phyloP scores from a whole-genome alignment of 1,140 invertebrate genomes.

The Bombus waltoni region DNA sequence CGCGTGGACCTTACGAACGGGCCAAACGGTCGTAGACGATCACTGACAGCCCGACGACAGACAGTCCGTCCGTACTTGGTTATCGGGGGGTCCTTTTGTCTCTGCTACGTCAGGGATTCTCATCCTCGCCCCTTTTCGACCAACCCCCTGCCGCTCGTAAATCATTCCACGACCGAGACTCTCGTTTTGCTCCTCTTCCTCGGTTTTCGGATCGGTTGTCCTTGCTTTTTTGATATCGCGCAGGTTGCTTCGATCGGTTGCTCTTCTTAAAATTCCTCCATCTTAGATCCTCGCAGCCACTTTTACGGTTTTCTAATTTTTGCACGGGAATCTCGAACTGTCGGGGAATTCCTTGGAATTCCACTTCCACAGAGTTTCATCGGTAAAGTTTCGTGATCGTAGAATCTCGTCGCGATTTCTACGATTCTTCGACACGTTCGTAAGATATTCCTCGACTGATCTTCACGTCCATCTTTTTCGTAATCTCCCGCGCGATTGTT shows the following conservation, averaged over 20 bases:
- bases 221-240: not conserved
- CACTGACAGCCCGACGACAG: slow-evolving; percentile 69
- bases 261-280: not conserved
- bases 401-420: no score
- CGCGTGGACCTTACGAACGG: slow-evolving; percentile 46
- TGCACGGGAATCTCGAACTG: not conserved
- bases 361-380: no score
- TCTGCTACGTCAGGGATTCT: slow-evolving; percentile 65
- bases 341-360: not conserved
- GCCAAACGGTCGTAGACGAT: slow-evolving; percentile 52
- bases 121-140: slow-evolving; percentile 41
- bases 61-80: slow-evolving; percentile 69
- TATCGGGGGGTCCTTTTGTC: slow-evolving; percentile 69
- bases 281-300: not conserved
- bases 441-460: no score
- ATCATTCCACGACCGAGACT: slow-evolving; percentile 50
- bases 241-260: not conserved
- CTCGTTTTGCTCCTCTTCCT: not conserved
- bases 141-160: slow-evolving; percentile 45
- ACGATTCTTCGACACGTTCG: not conserved
- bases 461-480: no score
- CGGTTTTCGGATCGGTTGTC: not conserved
- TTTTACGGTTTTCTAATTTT: not conserved
- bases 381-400: no score
- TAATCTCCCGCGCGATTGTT: no score